Evolutionary conservation across 2,113 vertebrate species (phyloP).

Genomic region (Phoenicopterus ruber): DNA sequence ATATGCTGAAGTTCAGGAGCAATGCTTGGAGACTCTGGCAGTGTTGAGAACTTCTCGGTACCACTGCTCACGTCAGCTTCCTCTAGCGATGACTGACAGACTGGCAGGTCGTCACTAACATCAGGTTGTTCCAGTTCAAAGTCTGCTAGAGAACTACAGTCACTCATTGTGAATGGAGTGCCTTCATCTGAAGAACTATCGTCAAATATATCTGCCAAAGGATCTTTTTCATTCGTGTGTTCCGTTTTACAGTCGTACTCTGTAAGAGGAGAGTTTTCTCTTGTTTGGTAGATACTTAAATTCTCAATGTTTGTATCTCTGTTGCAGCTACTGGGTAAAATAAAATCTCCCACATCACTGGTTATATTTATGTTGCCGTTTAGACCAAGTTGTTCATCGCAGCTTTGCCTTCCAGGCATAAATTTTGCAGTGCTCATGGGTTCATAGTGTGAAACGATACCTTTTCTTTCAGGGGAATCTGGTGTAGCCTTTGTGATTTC

Average conservation of each 20-base stretch:
- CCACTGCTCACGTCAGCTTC: background rate
- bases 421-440: background rate
- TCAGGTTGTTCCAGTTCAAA: background rate
- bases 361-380: background rate
- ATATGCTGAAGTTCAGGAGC: background rate
- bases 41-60: background rate
- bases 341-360: background rate
- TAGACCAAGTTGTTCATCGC: background rate
- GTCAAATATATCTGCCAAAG: background rate
- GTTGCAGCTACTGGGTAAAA: background rate
- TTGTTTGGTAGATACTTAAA: background rate
- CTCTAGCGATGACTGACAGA: rapidly evolving
- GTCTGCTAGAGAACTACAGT: conserved; percentile 39
- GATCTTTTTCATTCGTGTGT: background rate
- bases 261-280: background rate
- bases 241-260: background rate
- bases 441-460: background rate
- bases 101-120: background rate
- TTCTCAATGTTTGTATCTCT: background rate
- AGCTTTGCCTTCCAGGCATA: background rate
- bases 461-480: background rate
- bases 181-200: conserved; percentile 63
- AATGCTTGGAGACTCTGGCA: background rate
- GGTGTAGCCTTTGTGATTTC: background rate
- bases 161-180: conserved; percentile 69